Conservation (phyloP, 2,797 vertebrate genomes). For the Eupleurogrammus muticus region DNA sequence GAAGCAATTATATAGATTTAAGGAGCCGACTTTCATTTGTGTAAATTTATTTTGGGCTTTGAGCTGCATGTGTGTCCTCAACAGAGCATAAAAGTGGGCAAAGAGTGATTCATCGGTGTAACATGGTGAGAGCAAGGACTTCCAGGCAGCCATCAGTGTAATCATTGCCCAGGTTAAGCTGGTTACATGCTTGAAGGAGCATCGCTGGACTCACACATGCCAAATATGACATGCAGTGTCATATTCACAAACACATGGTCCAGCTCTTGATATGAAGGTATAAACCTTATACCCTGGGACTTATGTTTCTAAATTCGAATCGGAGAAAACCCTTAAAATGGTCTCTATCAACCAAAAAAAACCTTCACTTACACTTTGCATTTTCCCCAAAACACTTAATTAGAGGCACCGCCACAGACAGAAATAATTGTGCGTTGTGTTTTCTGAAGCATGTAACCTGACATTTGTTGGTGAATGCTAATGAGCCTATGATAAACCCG, state of each 20-base stretch:
- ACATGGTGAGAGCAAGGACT: neutral
- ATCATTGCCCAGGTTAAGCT: slow-evolving; percentile 48
- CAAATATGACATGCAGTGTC: slow-evolving; percentile 13
- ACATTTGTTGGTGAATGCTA: too few relatives aligned
- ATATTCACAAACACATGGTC: too few relatives aligned
- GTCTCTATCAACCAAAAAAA: too few relatives aligned
- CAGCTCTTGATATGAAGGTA: too few relatives aligned
- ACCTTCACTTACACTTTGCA: too few relatives aligned
- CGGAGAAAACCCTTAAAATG: too few relatives aligned
- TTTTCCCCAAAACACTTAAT: too few relatives aligned
- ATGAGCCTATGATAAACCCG: neutral
- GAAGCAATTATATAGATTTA: slow-evolving; percentile 10
- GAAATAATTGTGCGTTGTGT: too few relatives aligned
- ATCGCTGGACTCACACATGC: slow-evolving; percentile 20
- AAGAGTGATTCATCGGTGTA: neutral
- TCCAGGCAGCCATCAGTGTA: slow-evolving; percentile 20
- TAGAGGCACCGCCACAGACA: too few relatives aligned
- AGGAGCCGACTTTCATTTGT: neutral
- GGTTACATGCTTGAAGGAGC: slow-evolving; percentile 44
- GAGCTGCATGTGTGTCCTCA: slow-evolving; percentile 4
- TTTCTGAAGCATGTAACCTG: too few relatives aligned
- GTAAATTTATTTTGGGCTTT: slow-evolving; percentile 30
- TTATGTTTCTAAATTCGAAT: too few relatives aligned
- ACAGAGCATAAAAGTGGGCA: neutral
- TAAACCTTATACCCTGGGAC: too few relatives aligned